Evolutionary conservation across 2,888 invertebrate genomes (phyloP), one percentile per base, ranked within the genome.

Genomic region (Aporophyla nigra): DNA sequence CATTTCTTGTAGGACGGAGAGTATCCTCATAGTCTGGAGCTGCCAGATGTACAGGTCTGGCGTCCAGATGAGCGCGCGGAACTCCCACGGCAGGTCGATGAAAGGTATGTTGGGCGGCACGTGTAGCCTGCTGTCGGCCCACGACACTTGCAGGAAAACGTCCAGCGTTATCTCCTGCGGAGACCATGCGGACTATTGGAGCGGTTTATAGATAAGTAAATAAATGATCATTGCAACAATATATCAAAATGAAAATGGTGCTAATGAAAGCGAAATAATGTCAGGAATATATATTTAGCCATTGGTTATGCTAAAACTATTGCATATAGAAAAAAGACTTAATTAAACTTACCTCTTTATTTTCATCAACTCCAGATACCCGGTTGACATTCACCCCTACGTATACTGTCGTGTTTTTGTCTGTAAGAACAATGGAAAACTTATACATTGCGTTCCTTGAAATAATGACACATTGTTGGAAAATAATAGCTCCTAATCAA

Each of bases 11-110:
- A 97, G 97, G 80, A 97, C 96, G 68, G 97, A 97, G 71, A 97
- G 94, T 74, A 97, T 97, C 91, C 96, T 95, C 97, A 97, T 97
- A 77, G 97, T 97, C 89, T 97, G 96, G 79, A 97, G 94, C 92
- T 97, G 97, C 93, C 97, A 95, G 92, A 97, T 97, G 95, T 97
- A 97, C 76, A 97, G 96, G 93, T 97, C 97, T 79, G 97, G 97
- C 78, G 97, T 97, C 97, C 97, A 97, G 90, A 97, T 95, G 80
- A 97, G 95, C 89, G 97, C 96, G 43, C 95, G 94, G 91, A 97
- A 97, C 90, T 97, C 97, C 97, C 97, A 97, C 49, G 97, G 97
- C 63, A 97, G 96, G 92, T 97, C 97, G 65, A 97, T 95, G 93
- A 97, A 97, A 19, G 93, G 92, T 87, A 92, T 93, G 56, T 95